Base-by-base conservation (phyloP, 2,888 invertebrate species). In the Rotaria magnacalcarata region DNA sequence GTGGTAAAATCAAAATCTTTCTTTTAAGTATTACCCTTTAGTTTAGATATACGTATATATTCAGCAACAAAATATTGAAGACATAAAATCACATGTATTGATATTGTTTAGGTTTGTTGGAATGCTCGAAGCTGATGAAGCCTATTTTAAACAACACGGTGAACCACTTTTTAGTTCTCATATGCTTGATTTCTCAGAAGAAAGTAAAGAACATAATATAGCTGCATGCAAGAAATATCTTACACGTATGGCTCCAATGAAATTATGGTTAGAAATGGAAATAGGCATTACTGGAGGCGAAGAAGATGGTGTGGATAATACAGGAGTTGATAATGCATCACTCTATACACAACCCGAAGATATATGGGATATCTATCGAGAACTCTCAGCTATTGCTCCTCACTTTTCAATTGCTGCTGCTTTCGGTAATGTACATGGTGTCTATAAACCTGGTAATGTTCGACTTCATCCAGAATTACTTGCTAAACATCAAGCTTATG, bases 51-150 rank as follows among this genome's bases (percentile, higher is more conserved):
- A 47, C 34, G 47, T 47, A 47, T 7, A 47, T 47, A 47, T 47
- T 10, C 11, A 47, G 4, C 11, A 10, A 47, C 7, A 47, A 47
- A 10, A 47, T 47, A 47, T 47, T 47, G 7, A 47, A 47, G 7
- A 47, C 7, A 47, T 47, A 47, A 47, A 47, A 10, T 47, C 11
- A 47, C 11, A 52, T 52, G 14, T 14, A 52, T 52, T 52, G 0
- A 11, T 52, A 21, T 34, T 27, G 4, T 67, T 67, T 34, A 67
- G 67, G 67, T 67, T 67, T 67, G 80, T 47, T 80, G 80, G 80
- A 41, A 80, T 80, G 80, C 47, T 80, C 11, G 80, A 80, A 47
- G 80, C 80, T 5, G 80, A 80, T 80, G 80, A 80, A 80, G 80
- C 43, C n/a, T 80, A 80, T 80, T 80, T 80, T n/a, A 80, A 80